phyloP scores from a whole-genome alignment of 1,140 invertebrate species.

The Rhagoletis zephyria region DNA sequence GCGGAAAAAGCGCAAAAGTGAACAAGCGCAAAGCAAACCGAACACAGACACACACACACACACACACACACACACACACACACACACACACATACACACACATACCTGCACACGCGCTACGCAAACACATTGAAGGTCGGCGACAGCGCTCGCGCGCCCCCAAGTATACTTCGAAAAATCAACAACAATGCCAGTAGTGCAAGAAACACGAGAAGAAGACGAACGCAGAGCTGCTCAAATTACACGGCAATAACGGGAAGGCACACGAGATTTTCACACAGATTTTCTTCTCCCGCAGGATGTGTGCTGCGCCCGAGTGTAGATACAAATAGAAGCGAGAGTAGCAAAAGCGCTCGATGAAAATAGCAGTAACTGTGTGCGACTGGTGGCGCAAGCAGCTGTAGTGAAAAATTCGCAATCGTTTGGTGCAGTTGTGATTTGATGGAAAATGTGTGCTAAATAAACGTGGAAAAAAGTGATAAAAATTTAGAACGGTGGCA shows the following conservation, averaged over 20 bases:
- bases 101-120: background rate
- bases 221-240: background rate
- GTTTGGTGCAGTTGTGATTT: background rate
- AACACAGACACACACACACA: background rate
- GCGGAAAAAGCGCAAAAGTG: background rate
- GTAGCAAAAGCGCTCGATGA: background rate
- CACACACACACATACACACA: background rate
- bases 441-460: constrained; percentile 15
- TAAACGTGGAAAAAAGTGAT: background rate
- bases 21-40: background rate
- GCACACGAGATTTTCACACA: background rate
- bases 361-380: constrained; percentile 6
- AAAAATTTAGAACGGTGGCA: background rate
- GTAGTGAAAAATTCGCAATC: background rate
- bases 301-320: constrained; percentile 7
- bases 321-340: background rate
- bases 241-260: background rate
- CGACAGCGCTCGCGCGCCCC: constrained; percentile 4
- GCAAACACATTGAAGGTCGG: constrained; percentile 47
- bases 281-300: constrained; percentile 38
- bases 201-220: background rate
- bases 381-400: background rate
- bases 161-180: constrained; percentile 27
- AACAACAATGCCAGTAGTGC: background rate
- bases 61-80: background rate